Percentiles rank a stretch among this genome's conserved stretches.
Conservation (phyloP, 2,888 invertebrate genomes). For the Autographa gamma region DNA sequence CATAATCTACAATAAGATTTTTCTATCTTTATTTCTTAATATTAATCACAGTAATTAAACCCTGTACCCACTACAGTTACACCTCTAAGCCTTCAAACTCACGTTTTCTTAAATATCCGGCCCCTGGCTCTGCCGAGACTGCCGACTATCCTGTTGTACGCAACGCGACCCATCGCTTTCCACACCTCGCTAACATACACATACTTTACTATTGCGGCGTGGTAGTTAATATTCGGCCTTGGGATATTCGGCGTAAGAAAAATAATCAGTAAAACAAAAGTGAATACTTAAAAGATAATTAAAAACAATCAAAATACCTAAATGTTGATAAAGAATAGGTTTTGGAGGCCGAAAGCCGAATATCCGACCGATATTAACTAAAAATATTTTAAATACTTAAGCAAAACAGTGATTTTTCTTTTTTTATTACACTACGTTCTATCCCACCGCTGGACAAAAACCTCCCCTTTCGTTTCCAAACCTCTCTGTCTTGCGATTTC, state of each 20-base stretch:
- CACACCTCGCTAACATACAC: constrained; percentile 69
- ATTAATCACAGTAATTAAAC: neutral
- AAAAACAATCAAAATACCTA: too few species aligned
- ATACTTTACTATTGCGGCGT: constrained; percentile 31
- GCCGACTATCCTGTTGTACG: constrained; percentile 79
- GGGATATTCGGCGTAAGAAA: neutral
- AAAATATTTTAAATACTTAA: neutral
- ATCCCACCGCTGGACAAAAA: too few species aligned
- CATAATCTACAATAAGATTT: too few species aligned
- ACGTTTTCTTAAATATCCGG: constrained; percentile 84
- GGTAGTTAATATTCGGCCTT: constrained; percentile 24
- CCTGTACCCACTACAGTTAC: constrained; percentile 31
- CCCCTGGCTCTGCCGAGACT: constrained; percentile 83
- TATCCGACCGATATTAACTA: constrained; percentile 13
- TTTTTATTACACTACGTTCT: too few species aligned
- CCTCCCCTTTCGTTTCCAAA: too few species aligned
- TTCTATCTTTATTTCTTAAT: neutral
- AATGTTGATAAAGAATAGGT: too few species aligned
- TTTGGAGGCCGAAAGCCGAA: constrained; percentile 22
- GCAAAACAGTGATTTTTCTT: constrained; percentile 29
- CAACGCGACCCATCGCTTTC: constrained; percentile 72
- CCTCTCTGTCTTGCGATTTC: too few species aligned
- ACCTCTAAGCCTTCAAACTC: constrained; percentile 66
- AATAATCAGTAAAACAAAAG: too few species aligned
- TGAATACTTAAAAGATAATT: too few species aligned